A percentile compares a stretch with the other conserved stretches of the same genome.
Evolutionary conservation across 1,140 invertebrate genomes (phyloP).

Genomic region (Bombus vancouverensis): DNA sequence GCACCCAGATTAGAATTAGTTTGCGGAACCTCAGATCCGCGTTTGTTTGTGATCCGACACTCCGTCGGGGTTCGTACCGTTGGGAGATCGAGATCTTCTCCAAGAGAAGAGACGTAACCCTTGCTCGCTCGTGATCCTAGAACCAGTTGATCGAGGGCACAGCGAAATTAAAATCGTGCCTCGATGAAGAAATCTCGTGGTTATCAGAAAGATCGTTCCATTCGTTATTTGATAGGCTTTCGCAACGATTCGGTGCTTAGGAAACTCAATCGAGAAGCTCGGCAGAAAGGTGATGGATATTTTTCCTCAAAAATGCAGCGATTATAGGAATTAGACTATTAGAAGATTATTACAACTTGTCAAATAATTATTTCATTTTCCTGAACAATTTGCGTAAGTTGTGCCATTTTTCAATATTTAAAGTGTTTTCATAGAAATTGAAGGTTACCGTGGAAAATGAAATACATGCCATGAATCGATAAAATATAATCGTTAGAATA

Average conservation of each 20-base stretch:
- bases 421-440: too few species aligned
- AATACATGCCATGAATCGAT: too few species aligned
- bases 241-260: not conserved
- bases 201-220: slow-evolving; percentile 3
- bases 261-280: not conserved
- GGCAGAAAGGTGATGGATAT: not conserved
- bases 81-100: slow-evolving; percentile 62
- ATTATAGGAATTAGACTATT: too few species aligned
- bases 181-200: slow-evolving; percentile 11
- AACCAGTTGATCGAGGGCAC: slow-evolving; percentile 12
- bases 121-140: slow-evolving; percentile 21
- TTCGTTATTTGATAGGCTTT: slow-evolving; percentile 9
- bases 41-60: slow-evolving; percentile 72
- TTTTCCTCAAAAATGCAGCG: too few species aligned
- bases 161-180: slow-evolving; percentile 39
- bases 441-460: too few species aligned
- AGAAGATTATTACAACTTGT: too few species aligned
- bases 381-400: too few species aligned
- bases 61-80: slow-evolving; percentile 42
- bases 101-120: slow-evolving; percentile 34
- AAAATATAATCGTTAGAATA: too few species aligned
- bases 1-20: slow-evolving; percentile 79
- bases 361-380: too few species aligned
- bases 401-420: too few species aligned
- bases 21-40: slow-evolving; percentile 69